These are phyloP conservation scores for Morphnarchus princeps DNA, from an alignment of 2,113 vertebrate species.

Conservation along the genomic window DNA sequence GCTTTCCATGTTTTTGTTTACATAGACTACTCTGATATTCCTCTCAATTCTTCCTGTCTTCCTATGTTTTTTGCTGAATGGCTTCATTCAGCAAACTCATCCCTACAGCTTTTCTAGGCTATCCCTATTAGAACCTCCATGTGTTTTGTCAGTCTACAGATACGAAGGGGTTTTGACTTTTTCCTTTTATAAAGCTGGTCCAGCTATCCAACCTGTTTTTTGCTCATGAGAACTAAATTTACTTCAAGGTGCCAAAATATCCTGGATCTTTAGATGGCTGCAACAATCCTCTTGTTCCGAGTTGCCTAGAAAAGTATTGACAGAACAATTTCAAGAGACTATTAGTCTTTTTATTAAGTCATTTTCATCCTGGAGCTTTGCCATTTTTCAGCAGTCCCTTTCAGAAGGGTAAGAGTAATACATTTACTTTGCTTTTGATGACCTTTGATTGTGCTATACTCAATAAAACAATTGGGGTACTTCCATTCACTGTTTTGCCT, in stretches of 20 bases:
- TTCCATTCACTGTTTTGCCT: not conserved
- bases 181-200: not conserved
- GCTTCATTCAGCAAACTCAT: not conserved
- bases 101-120: not conserved
- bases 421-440: not conserved
- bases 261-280: not conserved
- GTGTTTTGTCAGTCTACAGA: not conserved
- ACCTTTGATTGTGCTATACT: not conserved
- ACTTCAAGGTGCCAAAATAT: not conserved
- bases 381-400: not conserved
- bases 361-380: not conserved
- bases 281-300: not conserved
- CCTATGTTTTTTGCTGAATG: not conserved
- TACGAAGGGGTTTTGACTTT: not conserved
- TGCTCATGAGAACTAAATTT: not conserved
- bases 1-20: not conserved
- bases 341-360: not conserved
- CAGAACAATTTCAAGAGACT: not conserved
- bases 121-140: not conserved
- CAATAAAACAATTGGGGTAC: not conserved
- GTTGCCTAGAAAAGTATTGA: not conserved
- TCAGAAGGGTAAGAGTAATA: not conserved
- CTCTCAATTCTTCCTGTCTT: not conserved
- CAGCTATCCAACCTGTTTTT: not conserved
- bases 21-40: not conserved